Conservation (phyloP, 2,888 invertebrate genomes). For the Dynastes maya region DNA sequence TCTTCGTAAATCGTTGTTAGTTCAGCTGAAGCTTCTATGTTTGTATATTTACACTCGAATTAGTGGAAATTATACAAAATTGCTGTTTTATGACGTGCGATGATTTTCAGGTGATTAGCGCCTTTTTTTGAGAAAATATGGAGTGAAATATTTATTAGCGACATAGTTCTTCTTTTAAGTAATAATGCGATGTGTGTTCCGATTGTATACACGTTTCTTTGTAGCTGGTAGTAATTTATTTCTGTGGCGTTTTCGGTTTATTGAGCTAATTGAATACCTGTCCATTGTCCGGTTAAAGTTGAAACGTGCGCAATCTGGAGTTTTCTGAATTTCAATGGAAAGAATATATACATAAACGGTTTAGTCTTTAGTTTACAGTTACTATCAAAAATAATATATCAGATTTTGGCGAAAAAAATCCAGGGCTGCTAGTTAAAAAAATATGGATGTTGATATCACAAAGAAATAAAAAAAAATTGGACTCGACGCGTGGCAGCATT, state of each 20-base stretch:
- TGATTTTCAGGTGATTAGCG: conserved; percentile 25
- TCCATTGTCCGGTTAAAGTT: too few species aligned
- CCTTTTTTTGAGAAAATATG: conserved; percentile 1
- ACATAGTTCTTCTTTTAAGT: not conserved
- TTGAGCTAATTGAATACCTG: not conserved
- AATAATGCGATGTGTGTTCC: not conserved
- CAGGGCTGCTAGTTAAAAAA: too few species aligned
- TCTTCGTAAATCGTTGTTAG: not conserved
- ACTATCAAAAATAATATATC: too few species aligned
- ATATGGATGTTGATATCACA: too few species aligned
- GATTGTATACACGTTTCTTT: conserved; percentile 1
- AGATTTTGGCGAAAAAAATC: too few species aligned
- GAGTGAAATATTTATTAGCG: conserved; percentile 11
- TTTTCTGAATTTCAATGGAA: too few species aligned
- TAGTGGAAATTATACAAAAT: conserved; percentile 6
- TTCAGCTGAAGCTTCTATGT: not conserved
- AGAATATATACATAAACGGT: too few species aligned
- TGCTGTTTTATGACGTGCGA: not conserved
- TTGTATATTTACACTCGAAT: conserved; percentile 20
- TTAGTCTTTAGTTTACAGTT: too few species aligned
- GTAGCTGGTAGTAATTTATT: not conserved
- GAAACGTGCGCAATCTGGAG: too few species aligned
- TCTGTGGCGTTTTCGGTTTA: not conserved
- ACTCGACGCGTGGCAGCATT: too few species aligned
- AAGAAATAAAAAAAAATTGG: too few species aligned